Evolutionary conservation across 2,113 vertebrate genomes (phyloP).

Genomic region (Cyphomyrus plagiostoma): DNA sequence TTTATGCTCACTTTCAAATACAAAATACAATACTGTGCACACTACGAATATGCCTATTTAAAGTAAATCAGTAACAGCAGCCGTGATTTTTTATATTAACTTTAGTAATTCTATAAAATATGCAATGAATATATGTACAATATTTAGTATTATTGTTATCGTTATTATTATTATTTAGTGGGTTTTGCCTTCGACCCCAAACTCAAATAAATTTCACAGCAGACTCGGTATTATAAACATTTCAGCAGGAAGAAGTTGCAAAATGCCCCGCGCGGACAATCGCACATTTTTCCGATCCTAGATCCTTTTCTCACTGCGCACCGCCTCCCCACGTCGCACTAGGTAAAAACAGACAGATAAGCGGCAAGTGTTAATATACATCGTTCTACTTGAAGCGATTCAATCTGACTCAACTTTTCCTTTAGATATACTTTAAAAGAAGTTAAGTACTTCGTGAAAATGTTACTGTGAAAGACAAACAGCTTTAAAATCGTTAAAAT

Average conservation of each 20-base stretch:
- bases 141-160: slow-evolving; percentile 32
- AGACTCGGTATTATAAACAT: slow-evolving; percentile 56
- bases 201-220: neutral
- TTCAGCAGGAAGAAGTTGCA: slow-evolving; percentile 70
- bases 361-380: neutral
- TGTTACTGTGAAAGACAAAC: neutral
- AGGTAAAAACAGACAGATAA: neutral
- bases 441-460: neutral
- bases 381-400: neutral
- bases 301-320: slow-evolving; percentile 67
- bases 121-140: slow-evolving; percentile 20
- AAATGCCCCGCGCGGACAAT: slow-evolving; percentile 58
- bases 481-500: neutral
- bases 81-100: slow-evolving; percentile 14
- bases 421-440: neutral
- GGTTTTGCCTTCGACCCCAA: neutral
- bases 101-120: slow-evolving; percentile 22
- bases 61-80: slow-evolving; percentile 23
- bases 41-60: slow-evolving; percentile 29
- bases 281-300: slow-evolving; percentile 65
- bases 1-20: slow-evolving; percentile 33
- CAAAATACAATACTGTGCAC: slow-evolving; percentile 40
- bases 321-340: slow-evolving; percentile 64
- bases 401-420: neutral
- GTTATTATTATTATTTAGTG: slow-evolving; percentile 2